A percentile compares a stretch with the other conserved stretches of the same genome.
Evolutionary conservation across 1,140 invertebrate genomes (phyloP).

Genomic region (Battus philenor): DNA sequence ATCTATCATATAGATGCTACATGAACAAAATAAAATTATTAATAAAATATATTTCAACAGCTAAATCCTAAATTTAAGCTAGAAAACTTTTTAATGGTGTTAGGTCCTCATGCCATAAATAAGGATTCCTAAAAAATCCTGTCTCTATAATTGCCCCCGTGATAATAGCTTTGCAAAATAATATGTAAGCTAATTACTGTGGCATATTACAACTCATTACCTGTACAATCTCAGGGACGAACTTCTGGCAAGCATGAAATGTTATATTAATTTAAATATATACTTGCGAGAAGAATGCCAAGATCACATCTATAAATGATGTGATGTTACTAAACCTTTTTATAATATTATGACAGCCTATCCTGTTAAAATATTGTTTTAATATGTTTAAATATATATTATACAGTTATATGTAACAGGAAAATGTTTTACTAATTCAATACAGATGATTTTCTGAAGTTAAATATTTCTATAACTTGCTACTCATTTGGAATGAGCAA

Average conservation of each 20-base stretch:
- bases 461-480: neutral
- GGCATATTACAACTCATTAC: constrained; percentile 27
- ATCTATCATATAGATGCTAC: neutral
- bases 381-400: neutral
- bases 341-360: neutral
- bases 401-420: no score
- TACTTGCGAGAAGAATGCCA: neutral
- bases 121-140: constrained; percentile 6
- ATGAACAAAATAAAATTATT: neutral
- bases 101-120: constrained; percentile 9
- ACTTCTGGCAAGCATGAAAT: constrained; percentile 58
- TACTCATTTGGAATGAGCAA: neutral
- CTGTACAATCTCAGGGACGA: constrained; percentile 53
- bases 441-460: no score
- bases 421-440: no score
- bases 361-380: neutral
- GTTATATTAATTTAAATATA: constrained; percentile 10
- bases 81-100: constrained; percentile 1
- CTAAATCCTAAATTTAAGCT: constrained; percentile 1
- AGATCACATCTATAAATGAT: neutral
- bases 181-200: neutral
- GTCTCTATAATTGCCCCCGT: no score
- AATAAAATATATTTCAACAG: neutral
- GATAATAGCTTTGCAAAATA: neutral
- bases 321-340: neutral